A percentile compares a stretch with the other conserved stretches of the same genome.
These are phyloP conservation scores for Heliocidaris tuberculata DNA, from an alignment of 35 echinoderm and acorn worm species.

Conservation along the genomic window DNA sequence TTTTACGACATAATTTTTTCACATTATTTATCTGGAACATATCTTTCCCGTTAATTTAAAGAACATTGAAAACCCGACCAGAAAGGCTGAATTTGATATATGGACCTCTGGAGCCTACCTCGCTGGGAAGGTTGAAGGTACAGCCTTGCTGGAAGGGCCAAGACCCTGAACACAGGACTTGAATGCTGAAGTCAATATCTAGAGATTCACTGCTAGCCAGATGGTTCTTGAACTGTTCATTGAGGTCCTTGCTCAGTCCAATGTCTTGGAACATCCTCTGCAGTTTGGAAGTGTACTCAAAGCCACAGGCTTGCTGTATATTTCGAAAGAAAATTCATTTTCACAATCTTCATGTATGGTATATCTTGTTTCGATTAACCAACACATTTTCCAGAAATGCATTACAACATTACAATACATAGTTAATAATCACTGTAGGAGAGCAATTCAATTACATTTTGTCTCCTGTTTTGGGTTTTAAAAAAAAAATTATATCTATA, in stretches of 20 bases:
- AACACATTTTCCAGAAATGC: too few species aligned
- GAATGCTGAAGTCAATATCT: conserved; percentile 95
- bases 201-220: conserved; percentile 84
- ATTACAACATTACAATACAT: too few species aligned
- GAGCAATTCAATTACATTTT: too few species aligned
- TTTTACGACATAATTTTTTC: neutral
- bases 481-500: too few species aligned
- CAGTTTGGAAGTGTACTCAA: conserved; percentile 98
- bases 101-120: conserved; percentile 57
- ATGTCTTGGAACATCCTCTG: conserved; percentile 99
- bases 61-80: neutral
- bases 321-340: neutral
- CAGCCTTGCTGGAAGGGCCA: conserved; percentile 93
- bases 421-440: too few species aligned
- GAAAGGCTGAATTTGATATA: neutral
- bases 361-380: neutral
- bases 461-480: too few species aligned
- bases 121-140: conserved; percentile 86
- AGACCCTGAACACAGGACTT: conserved; percentile 92
- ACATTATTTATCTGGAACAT: too few species aligned
- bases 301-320: conserved; percentile 95
- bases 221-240: conserved; percentile 91
- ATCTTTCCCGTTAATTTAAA: neutral
- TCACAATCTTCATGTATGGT: neutral
- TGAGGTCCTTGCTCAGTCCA: conserved; percentile 92